These are phyloP conservation scores for Pygmarrhopalites habei DNA, from an alignment of 1,140 invertebrate species.

Conservation along the genomic window DNA sequence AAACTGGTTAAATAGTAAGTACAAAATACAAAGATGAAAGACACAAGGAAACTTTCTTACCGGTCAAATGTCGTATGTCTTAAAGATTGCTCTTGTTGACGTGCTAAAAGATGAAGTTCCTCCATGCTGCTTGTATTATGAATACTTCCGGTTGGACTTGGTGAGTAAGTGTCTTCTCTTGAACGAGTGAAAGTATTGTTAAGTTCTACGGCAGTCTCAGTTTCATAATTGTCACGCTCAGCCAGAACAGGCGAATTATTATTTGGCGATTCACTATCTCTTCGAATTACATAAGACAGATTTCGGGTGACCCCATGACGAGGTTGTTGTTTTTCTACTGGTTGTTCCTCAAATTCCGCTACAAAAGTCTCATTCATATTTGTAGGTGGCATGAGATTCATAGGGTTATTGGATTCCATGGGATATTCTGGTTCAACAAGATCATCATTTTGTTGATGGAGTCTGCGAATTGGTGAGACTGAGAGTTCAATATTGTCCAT, in stretches of 20 bases:
- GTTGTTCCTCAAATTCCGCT: not conserved
- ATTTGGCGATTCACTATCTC: slow-evolving; percentile 21
- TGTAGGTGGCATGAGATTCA: not conserved
- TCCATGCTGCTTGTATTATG: slow-evolving; percentile 34
- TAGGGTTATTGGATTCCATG: not conserved
- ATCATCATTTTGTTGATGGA: no score
- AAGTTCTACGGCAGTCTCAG: slow-evolving; percentile 7
- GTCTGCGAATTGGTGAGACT: slow-evolving; percentile 1
- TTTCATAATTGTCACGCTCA: not conserved
- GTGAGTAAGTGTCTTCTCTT: not conserved
- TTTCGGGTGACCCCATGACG: slow-evolving; percentile 21
- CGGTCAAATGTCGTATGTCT: no score
- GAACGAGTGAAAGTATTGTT: slow-evolving; percentile 18
- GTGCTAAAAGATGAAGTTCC: slow-evolving; percentile 23
- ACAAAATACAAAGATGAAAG: no score
- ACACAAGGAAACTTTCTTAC: no score
- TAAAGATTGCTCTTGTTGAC: slow-evolving; percentile 27
- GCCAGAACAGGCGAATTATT: slow-evolving; percentile 13
- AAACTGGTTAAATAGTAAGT: no score
- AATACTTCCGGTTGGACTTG: slow-evolving; percentile 17
- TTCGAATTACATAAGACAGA: slow-evolving; percentile 25
- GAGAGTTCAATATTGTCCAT: not conserved
- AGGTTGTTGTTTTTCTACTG: not conserved
- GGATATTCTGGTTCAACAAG: not conserved
- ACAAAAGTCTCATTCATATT: slow-evolving; percentile 11